A percentile compares a stretch with the other conserved stretches of the same genome.
phyloP scores from a whole-genome alignment of 2,113 vertebrate genomes.

The Penelope pileata region DNA sequence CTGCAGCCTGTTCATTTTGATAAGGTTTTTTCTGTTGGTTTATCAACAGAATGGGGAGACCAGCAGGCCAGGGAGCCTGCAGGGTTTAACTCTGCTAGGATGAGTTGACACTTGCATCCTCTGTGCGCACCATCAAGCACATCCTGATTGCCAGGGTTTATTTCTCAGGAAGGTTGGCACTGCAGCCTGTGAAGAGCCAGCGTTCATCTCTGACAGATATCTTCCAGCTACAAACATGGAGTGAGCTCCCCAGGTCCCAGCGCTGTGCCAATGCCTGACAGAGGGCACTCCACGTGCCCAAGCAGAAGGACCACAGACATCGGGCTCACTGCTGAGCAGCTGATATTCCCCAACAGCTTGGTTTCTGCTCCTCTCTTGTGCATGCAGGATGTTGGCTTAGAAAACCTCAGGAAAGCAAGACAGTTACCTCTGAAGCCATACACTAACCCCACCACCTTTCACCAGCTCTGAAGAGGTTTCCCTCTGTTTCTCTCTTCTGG shows the following conservation, averaged over 20 bases:
- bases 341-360: not conserved
- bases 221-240: not conserved
- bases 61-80: not conserved
- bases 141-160: not conserved
- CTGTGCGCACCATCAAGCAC: not conserved
- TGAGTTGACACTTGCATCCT: not conserved
- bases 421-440: not conserved
- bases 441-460: not conserved
- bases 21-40: constrained; percentile 30
- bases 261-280: not conserved
- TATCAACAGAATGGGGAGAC: not conserved
- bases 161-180: not conserved
- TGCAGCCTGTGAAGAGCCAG: not conserved
- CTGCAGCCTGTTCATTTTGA: constrained; percentile 44
- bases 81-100: not conserved
- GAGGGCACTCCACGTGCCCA: not conserved
- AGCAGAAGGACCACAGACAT: not conserved
- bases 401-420: not conserved
- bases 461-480: not conserved
- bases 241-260: not conserved
- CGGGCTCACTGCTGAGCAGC: accelerated
- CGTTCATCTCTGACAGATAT: not conserved
- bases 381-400: not conserved
- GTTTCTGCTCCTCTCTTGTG: not conserved
- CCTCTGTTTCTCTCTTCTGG: not conserved